Conservation (phyloP, 2,888 invertebrate species). For the Callyntrura sp. region DNA sequence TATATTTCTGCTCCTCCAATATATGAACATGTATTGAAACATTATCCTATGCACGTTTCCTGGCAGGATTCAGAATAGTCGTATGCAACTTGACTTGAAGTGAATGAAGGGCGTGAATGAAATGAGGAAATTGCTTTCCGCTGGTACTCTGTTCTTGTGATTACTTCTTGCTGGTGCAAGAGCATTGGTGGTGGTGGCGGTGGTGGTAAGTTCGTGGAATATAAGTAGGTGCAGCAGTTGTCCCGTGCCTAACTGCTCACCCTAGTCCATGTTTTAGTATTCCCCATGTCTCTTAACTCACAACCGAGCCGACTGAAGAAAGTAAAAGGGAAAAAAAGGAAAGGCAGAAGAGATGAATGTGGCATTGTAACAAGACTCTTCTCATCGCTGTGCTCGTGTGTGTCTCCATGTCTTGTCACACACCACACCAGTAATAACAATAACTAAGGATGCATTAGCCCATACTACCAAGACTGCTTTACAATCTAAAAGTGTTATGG, state of each 20-base stretch:
- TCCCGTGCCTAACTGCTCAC: background rate
- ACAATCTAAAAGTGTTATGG: conserved; percentile 60
- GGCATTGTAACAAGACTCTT: conserved; percentile 44
- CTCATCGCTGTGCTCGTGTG: conserved; percentile 43
- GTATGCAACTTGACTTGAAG: conserved; percentile 57
- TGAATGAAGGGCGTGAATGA: conserved; percentile 76
- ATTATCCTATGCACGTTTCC: too few relatives aligned
- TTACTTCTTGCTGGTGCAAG: conserved; percentile 36
- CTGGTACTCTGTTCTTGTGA: conserved; percentile 42
- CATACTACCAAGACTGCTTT: conserved; percentile 46
- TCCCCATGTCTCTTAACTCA: conserved; percentile 41
- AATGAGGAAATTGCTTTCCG: conserved; percentile 75
- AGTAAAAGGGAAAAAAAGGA: conserved; percentile 17
- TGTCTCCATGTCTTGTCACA: conserved; percentile 68
- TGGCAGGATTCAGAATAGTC: too few relatives aligned
- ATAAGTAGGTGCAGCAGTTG: too few relatives aligned
- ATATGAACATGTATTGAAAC: too few relatives aligned
- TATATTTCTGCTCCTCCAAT: too few relatives aligned
- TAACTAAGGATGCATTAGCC: conserved; percentile 56
- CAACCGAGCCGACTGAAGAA: conserved; percentile 4
- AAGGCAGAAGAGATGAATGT: conserved; percentile 55
- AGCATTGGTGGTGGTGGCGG: background rate
- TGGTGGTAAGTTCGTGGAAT: background rate
- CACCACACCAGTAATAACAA: conserved; percentile 67
- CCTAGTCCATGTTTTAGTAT: conserved; percentile 13